phyloP scores from a whole-genome alignment of 2,113 vertebrate genomes.

The Origma solitaria region DNA sequence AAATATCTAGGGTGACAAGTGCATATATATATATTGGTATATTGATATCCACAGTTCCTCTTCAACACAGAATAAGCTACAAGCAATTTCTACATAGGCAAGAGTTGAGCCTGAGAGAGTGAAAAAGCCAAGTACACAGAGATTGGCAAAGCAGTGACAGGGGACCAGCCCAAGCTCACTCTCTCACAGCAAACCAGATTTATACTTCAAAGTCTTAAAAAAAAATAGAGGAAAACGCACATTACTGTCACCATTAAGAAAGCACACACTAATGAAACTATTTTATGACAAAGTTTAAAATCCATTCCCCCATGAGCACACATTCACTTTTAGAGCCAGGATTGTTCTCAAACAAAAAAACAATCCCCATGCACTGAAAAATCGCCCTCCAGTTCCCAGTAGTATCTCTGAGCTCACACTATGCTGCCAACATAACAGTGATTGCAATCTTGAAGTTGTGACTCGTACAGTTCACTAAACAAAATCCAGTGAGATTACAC shows the following conservation, averaged over 20 bases:
- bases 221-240: neutral
- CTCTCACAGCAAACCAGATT: neutral
- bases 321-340: neutral
- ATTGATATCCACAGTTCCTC: neutral
- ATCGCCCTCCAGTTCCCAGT: neutral
- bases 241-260: neutral
- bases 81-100: neutral
- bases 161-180: neutral
- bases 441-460: neutral
- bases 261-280: neutral
- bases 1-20: neutral
- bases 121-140: neutral
- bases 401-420: neutral
- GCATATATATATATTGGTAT: fast-evolving
- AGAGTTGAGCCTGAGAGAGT: neutral
- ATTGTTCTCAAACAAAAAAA: neutral
- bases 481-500: neutral
- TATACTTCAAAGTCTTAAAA: neutral
- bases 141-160: neutral
- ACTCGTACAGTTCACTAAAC: neutral
- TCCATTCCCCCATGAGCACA: neutral
- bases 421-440: neutral
- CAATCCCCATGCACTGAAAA: neutral
- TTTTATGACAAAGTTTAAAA: neutral
- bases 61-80: neutral